These are phyloP conservation scores for Lissocephala sabroskyi DNA, from an alignment of 2,888 invertebrate species.

Conservation along the genomic window DNA sequence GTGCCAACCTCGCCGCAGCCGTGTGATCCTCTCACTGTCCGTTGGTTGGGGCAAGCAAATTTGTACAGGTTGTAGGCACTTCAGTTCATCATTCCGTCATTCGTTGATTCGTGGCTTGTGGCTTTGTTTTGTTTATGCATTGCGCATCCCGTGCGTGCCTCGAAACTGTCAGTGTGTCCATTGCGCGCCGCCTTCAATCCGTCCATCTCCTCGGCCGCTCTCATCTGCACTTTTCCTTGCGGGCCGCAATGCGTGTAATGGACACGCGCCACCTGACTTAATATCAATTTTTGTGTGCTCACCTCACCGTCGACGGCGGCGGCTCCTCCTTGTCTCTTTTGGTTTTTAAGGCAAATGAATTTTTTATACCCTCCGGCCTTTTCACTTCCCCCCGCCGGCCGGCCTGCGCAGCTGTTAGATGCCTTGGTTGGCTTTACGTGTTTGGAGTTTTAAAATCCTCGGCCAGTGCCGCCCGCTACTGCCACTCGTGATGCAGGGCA, in stretches of 20 bases:
- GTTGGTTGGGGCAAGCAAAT: constrained; percentile 14
- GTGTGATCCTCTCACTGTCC: background rate
- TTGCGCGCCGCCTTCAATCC: constrained; percentile 8
- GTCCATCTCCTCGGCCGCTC: constrained; percentile 4
- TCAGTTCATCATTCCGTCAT: background rate
- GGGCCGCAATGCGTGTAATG: constrained; percentile 55
- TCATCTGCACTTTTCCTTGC: constrained; percentile 36
- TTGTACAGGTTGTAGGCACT: constrained; percentile 3
- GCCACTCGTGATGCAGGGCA: constrained; percentile 1
- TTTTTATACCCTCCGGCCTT: constrained; percentile 43
- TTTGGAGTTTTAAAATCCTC: constrained; percentile 43
- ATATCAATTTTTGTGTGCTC: constrained; percentile 44
- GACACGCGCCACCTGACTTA: constrained; percentile 64
- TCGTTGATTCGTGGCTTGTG: constrained; percentile 17
- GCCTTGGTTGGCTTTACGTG: constrained; percentile 45
- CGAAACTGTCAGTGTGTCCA: constrained; percentile 46
- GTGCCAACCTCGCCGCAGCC: background rate
- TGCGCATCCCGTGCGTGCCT: constrained; percentile 44
- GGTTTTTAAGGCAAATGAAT: constrained; percentile 61
- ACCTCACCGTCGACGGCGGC: background rate
- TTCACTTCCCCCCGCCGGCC: background rate
- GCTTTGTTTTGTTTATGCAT: constrained; percentile 42
- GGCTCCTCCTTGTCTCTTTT: constrained; percentile 27
- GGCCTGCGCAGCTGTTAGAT: constrained; percentile 8
- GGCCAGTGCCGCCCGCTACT: constrained; percentile 1